Evolutionary conservation across 2,113 vertebrate species (phyloP), one percentile per base, ranked within the genome.

Genomic region (Cacatua alba): DNA sequence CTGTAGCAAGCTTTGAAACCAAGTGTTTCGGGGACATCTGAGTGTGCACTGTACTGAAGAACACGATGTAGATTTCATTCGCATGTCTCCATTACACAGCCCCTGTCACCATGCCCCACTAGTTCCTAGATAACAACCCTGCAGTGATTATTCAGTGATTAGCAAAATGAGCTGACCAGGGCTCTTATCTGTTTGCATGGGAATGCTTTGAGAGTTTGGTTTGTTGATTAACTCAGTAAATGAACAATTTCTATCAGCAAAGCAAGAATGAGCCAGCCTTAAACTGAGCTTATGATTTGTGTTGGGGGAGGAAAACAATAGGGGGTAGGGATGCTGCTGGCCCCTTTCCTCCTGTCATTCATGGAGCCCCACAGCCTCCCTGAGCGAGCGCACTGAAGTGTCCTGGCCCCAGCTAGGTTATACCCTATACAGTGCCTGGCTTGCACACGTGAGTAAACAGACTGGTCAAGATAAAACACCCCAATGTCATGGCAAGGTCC

Each of bases 401-500:
- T 44, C 7, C 74, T 35, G 57, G 65, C 86, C 76, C 46, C 52
- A 41, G 82, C 43, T 14, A 3, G 4, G 37, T 39, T 26, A 11
- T 13, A 4, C 8, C 25, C 67, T 8, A 0, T 0, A 1, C 44
- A 9, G 53, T 4, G 78, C 71, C 90, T 15, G 79, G 55, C 75
- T 81, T 29, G 69, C 55, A 20, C 39, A 0, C 35, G 1, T 21
- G 11, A 90, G 78, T 20, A 64, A 86, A 53, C 55, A 75, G 87
- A 90, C 71, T 41, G 60, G 31, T 74, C 5, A 4, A 71, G 64
- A 80, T 92, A 86, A 86, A 92, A 6, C 7, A 1, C 55, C 82
- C 93, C 93, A 96, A 78, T 68, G 95, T 90, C 94, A 88, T 12
- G 80, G 65, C 95, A 88, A 94, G 95, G 90, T 88, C 79, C 90